Conservation (phyloP, 2,888 invertebrate genomes). For the Phalangium opilio region DNA sequence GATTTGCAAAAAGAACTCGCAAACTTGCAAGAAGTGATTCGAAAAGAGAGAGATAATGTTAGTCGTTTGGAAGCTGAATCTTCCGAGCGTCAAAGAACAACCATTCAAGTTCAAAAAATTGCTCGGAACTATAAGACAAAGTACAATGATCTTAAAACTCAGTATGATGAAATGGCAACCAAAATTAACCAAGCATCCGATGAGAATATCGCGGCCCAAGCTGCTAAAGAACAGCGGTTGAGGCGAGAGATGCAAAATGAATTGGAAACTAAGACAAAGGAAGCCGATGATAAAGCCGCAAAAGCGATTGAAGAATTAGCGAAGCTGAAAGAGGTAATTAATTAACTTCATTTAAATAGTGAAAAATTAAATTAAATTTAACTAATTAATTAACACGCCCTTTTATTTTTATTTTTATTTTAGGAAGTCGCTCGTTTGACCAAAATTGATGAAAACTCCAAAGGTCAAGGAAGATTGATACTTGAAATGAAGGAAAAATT, state of each 20-base stretch:
- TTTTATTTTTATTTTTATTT: too few species aligned
- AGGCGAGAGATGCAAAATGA: not conserved
- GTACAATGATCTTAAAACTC: slow-evolving; percentile 45
- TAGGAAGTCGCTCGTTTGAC: too few species aligned
- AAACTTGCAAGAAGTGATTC: slow-evolving; percentile 44
- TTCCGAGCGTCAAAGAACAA: slow-evolving; percentile 45
- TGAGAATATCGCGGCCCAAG: not conserved
- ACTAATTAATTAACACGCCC: too few species aligned
- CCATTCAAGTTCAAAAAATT: slow-evolving; percentile 50
- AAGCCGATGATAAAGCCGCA: slow-evolving; percentile 29
- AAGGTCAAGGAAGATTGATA: slow-evolving; percentile 3
- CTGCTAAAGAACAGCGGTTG: slow-evolving; percentile 1
- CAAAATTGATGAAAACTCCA: not conserved
- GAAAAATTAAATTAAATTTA: too few species aligned
- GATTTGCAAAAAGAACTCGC: slow-evolving; percentile 44
- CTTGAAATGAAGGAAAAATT: slow-evolving; percentile 40
- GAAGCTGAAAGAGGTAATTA: slow-evolving; percentile 16
- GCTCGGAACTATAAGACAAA: slow-evolving; percentile 83
- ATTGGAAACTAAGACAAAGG: not conserved
- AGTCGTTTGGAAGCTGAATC: slow-evolving; percentile 44
- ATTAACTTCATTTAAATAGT: too few species aligned
- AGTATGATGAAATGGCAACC: slow-evolving; percentile 16
- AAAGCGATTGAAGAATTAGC: slow-evolving; percentile 12
- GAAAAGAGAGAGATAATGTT: slow-evolving; percentile 3
- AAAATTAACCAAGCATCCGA: slow-evolving; percentile 12